phyloP scores from a whole-genome alignment of 2,113 vertebrate species.

The Stegostoma tigrinum region DNA sequence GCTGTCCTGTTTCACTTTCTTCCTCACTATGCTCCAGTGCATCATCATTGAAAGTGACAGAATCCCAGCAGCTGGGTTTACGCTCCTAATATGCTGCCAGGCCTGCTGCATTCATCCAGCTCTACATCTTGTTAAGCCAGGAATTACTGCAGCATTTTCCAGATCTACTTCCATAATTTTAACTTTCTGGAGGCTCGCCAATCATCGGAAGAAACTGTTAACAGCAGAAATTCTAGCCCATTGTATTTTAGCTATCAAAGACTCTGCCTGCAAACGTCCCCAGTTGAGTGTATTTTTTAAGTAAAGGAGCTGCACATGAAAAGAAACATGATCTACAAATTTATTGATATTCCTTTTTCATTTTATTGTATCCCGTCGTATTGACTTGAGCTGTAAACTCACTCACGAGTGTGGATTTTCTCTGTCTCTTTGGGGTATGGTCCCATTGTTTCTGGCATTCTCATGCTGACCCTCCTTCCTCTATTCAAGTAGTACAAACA shows the following conservation, averaged over 20 bases:
- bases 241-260: not conserved
- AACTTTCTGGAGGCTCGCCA: not conserved
- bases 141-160: not conserved
- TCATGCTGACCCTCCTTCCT: not conserved
- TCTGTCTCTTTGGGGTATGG: not conserved
- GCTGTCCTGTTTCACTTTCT: not conserved
- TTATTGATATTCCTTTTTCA: not conserved
- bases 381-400: not conserved
- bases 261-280: not conserved
- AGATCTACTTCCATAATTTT: not conserved
- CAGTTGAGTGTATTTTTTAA: not conserved
- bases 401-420: not conserved
- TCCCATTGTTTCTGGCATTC: not conserved
- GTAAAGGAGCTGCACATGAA: not conserved
- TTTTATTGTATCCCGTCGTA: not conserved
- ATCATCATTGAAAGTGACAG: slow-evolving; percentile 18
- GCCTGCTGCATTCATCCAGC: too few relatives aligned
- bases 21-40: not conserved
- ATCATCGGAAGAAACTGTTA: not conserved
- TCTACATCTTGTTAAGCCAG: too few relatives aligned
- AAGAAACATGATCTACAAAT: not conserved
- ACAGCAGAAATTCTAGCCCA: not conserved
- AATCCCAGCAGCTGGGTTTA: not conserved
- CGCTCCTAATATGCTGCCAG: too few relatives aligned
- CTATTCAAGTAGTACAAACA: not conserved